Base-by-base conservation (phyloP, 2,888 invertebrate species). In the Horisme vitalbata region DNA sequence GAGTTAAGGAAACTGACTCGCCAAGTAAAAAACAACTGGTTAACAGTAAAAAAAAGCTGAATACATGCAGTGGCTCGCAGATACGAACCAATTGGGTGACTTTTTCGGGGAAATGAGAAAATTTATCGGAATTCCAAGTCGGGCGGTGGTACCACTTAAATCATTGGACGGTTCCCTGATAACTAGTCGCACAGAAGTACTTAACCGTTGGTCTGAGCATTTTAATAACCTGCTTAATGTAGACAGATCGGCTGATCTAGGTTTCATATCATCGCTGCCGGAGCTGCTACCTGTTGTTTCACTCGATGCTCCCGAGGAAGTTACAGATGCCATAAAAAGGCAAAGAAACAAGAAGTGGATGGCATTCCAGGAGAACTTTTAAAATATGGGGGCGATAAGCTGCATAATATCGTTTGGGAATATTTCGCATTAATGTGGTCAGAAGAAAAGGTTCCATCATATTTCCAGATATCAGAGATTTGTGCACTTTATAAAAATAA, bases 401-500 rank as follows among this genome's bases (percentile, higher is more conserved):
- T 31, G 9, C 38, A 39, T 9, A 4, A 12, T n/a, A n/a, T n/a
- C n/a, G n/a, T n/a, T n/a, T n/a, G n/a, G n/a, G n/a, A n/a, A n/a
- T n/a, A n/a, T n/a, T n/a, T n/a, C n/a, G n/a, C n/a, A n/a, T n/a
- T n/a, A n/a, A n/a, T n/a, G n/a, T n/a, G n/a, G n/a, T n/a, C n/a
- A n/a, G n/a, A n/a, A n/a, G n/a, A n/a, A n/a, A n/a, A n/a, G n/a
- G n/a, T n/a, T n/a, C n/a, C n/a, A n/a, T n/a, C n/a, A n/a, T n/a
- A n/a, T n/a, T n/a, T n/a, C n/a, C n/a, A n/a, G n/a, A n/a, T n/a
- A n/a, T n/a, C n/a, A n/a, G n/a, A n/a, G n/a, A n/a, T n/a, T n/a
- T n/a, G n/a, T n/a, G n/a, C n/a, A n/a, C n/a, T 34, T 1, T 34
- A 41, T 6, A 41, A 41, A 23, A 33, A 33, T 8, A 33, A 33